Base-by-base conservation (phyloP, 92 coral and sea anemone genomes). In the Parazoanthus darwini region DNA sequence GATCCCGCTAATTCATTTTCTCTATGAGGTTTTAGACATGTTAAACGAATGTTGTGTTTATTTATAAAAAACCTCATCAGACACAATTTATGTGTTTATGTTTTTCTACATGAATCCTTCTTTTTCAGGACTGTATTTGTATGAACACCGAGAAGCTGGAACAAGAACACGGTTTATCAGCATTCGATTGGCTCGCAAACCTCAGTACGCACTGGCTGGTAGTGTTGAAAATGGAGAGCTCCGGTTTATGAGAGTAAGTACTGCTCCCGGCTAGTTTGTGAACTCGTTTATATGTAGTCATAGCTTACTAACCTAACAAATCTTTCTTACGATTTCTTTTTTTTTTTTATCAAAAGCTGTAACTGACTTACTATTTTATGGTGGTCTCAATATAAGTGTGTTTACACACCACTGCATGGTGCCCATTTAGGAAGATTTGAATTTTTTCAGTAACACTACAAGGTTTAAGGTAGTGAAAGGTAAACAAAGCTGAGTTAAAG, bases 151-250 rank as follows among this genome's bases (percentile, higher is more conserved):
- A 67, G 73, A 67, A 15, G 26, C n/a, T 4, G 33, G 33, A 67
- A 1, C 26, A 20, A 67, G 33, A 67, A 15, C 26, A 67, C 73
- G 73, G 33, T 67, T 67, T 26, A 67, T 67, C 73, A 67, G 73
- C 73, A 67, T 26, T 67, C 73, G 73, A 22, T 67, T 67, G 73
- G 73, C 73, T 67, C 73, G 13, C 73, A 67, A 67, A 0, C 73
- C 73, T 67, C 78, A 36, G 78, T 74, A 74, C 78, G 78, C 78
- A 6, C 78, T 74, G 78, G 78, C 38, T 74, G 78, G 56, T 50
- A 50, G 56, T 50, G 56, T 67, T 67, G 29, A 18, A 26, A 26
- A 67, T 26, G 73, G 73, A 67, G 73, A 67, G n/a, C 73, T 67
- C 73, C 73, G 33, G 73, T 67, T 67, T 67, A 67, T 22, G 73